phyloP scores from a whole-genome alignment of 2,797 vertebrate genomes.

The Huso huso region DNA sequence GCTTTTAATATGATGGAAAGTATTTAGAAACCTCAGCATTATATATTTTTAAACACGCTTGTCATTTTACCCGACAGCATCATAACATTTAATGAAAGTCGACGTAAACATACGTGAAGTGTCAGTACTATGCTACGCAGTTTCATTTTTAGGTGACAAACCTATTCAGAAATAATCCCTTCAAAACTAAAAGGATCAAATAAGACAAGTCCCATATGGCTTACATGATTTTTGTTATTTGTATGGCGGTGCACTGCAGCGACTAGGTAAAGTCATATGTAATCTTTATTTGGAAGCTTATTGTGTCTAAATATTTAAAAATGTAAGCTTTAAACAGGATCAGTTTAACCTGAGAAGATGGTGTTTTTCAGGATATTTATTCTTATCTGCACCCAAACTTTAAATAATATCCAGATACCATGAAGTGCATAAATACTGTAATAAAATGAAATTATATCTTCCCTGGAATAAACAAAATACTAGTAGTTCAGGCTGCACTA shows the following conservation, averaged over 20 bases:
- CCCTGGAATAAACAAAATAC: neutral
- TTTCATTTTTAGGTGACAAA: neutral
- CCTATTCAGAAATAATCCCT: constrained; percentile 4
- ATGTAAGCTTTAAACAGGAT: constrained; percentile 5
- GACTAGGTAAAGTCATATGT: constrained; percentile 22
- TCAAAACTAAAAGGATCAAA: constrained; percentile 31
- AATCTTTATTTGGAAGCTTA: constrained; percentile 24
- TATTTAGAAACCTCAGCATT: neutral
- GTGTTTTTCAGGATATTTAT: neutral
- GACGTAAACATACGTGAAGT: constrained; percentile 16
- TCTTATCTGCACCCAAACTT: neutral
- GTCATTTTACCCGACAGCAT: neutral
- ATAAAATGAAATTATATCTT: neutral
- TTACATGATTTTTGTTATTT: constrained; percentile 14
- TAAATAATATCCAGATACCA: neutral
- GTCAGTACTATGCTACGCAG: constrained; percentile 11
- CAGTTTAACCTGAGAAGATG: neutral
- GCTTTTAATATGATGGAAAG: no score
- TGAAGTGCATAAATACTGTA: neutral
- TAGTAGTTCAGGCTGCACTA: neutral
- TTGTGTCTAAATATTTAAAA: constrained; percentile 2
- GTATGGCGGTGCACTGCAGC: neutral
- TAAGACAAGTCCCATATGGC: constrained; percentile 12
- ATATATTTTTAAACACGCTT: neutral
- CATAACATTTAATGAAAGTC: constrained; percentile 4